phyloP scores from a whole-genome alignment of 2,888 invertebrate genomes.

The Pyrochroa serraticornis region DNA sequence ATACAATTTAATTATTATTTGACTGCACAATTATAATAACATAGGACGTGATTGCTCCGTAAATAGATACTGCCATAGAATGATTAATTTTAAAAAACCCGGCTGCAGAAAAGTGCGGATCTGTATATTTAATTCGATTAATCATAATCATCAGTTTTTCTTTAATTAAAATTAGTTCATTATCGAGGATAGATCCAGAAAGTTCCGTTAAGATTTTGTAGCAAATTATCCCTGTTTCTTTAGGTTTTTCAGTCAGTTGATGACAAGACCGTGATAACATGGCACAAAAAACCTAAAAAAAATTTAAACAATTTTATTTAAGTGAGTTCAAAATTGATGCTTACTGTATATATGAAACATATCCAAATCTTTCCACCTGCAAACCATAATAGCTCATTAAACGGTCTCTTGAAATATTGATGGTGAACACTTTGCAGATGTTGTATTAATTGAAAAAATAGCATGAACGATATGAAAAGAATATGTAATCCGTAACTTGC shows the following conservation, averaged over 20 bases:
- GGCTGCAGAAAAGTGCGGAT: slow-evolving; percentile 26
- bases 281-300: slow-evolving; percentile 17
- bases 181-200: slow-evolving; percentile 17
- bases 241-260: slow-evolving; percentile 6
- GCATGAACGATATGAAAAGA: background rate
- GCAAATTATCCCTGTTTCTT: slow-evolving; percentile 11
- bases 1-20: background rate
- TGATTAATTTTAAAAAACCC: slow-evolving; percentile 22
- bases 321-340: background rate
- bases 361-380: slow-evolving; percentile 10
- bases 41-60: slow-evolving; percentile 20
- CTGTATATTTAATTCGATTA: slow-evolving; percentile 11
- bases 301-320: background rate
- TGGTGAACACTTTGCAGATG: background rate
- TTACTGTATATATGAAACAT: slow-evolving; percentile 1
- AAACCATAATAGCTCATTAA: background rate
- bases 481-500: slow-evolving; percentile 22
- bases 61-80: slow-evolving; percentile 19
- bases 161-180: slow-evolving; percentile 10
- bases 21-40: slow-evolving; percentile 25
- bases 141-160: slow-evolving; percentile 13
- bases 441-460: background rate
- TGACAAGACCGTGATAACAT: slow-evolving; percentile 21
- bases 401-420: background rate
- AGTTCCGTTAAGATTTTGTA: slow-evolving; percentile 23